Base-by-base conservation (phyloP, 2,888 invertebrate genomes). In the Noctua janthe region DNA sequence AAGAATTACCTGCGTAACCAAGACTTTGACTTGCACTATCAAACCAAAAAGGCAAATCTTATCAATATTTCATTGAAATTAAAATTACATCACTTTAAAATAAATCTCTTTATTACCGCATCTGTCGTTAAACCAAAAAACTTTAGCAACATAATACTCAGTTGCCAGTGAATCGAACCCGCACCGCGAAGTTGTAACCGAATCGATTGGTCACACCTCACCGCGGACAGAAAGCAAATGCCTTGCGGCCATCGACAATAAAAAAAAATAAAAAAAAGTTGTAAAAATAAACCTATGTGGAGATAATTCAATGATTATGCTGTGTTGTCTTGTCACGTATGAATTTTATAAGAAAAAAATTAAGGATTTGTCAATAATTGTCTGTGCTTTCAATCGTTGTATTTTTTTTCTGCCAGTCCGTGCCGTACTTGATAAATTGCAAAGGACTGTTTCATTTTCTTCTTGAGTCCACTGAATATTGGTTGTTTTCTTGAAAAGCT, bases 121-220 rank as follows among this genome's bases (percentile, higher is more conserved):
- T 88, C 85, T 74, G 85, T 76, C 17, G 71, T 70, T 81, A 72
- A 80, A 77, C 43, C 54, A 70, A 78, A 86, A 82, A 81, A 72
- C 71, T 67, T 71, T 64, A 72, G 59, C 81, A 77, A 80, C 81
- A 82, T 89, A 90, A 90, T 84, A 86, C 83, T 79, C 66, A 56
- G 83, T 81, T 84, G 83, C 76, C 81, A 72, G 81, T 69, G 82
- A 89, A 86, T 86, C 88, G 74, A 85, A 87, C 79, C 69, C 82
- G 84, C 79, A 89, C 90, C 89, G 89, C 88, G 90, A 90, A 89
- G 90, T 83, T 89, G 87, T 80, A 82, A 83, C 84, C 54, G 79
- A 90, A 90, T 90, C 82, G 84, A 90, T 90, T 90, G 74, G 90
- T 70, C 86, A 89, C 90, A 88, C 90, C 82, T 85, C 85, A 83